Percentiles rank a stretch among this genome's conserved stretches.
phyloP scores from a whole-genome alignment of 2,113 vertebrate genomes.

The Camelus bactrianus region DNA sequence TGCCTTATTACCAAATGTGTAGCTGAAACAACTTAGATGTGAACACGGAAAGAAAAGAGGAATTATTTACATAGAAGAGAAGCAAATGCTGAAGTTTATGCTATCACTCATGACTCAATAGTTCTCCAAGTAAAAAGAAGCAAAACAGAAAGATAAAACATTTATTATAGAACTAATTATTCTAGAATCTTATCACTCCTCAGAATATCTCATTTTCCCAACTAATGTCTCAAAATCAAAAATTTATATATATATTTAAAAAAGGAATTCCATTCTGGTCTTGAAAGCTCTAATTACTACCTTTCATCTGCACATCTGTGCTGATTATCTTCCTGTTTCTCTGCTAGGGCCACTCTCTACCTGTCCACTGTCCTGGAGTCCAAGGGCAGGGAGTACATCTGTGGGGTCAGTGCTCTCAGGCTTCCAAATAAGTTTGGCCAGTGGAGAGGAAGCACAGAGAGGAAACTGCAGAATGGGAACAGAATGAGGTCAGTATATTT shows the following conservation, averaged over 20 bases:
- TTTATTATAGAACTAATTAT: neutral
- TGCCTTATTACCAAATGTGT: neutral
- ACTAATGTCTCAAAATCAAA: neutral
- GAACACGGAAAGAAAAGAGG: slow-evolving; percentile 32
- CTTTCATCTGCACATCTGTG: neutral
- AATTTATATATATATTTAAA: neutral
- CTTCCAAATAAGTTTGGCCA: neutral
- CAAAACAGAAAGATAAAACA: slow-evolving; percentile 40
- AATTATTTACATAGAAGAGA: slow-evolving; percentile 13
- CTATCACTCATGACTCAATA: neutral
- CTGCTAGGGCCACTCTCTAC: neutral
- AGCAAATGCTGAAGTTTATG: slow-evolving; percentile 37
- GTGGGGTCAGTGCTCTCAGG: neutral
- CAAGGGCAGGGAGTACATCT: neutral
- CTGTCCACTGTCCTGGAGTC: neutral
- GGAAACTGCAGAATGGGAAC: neutral
- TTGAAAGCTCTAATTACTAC: neutral
- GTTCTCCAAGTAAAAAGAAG: slow-evolving; percentile 15
- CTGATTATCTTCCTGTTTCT: neutral
- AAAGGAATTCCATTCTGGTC: neutral
- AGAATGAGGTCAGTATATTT: neutral
- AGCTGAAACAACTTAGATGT: neutral
- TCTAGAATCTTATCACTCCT: neutral
- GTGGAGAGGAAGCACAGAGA: neutral
- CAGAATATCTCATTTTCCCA: slow-evolving; percentile 32